Evolutionary conservation across 2,113 vertebrate species (phyloP), one percentile per base, ranked within the genome.

Genomic region (Mus pahari): DNA sequence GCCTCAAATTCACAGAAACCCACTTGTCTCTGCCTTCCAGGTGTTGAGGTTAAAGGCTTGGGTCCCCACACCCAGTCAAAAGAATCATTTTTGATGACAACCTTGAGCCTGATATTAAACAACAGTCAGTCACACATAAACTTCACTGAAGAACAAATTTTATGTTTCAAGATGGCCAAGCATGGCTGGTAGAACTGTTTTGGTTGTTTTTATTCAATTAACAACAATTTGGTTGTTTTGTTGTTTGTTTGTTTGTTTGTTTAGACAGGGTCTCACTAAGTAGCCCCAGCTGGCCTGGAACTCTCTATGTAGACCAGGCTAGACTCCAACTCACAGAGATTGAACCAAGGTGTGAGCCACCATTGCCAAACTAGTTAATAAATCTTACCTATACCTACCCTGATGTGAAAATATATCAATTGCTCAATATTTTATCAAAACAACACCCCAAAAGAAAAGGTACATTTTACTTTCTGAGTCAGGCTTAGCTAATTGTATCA

Each of bases 31-130:
- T 78, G 48, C 75, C 28, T 78, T 7, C 14, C 48, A 19, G 16
- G 45, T 53, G 14, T 28, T 53, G 75, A 31, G 75, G 20, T 78
- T 42, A 83, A 42, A 83, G 81, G 22, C 6, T 3, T 42, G 24
- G 3, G 12, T 58, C 3, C 28, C 26, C 3, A 45, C 28, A 8
- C 39, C 42, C 48, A 24, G 2, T 28, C 14, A 11, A 12, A 66
- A 95, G 71, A 42, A 77, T 48, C 90, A 28, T 93, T 97, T 95
- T 28, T 91, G 78, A 78, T 66, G 78, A 92, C 36, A 92, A 81
- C 66, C 48, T 82, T 91, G 36, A 87, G 28, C 3, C 86, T 66
- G n/a, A 77, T 89, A 91, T 31, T 66, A 86, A 36, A 91, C 74
- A 89, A 81, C 3, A 93, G 28, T 71, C 68, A 91, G 66, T 81